phyloP scores from a whole-genome alignment of 2,888 invertebrate genomes.

The Aleiodes testaceus region DNA sequence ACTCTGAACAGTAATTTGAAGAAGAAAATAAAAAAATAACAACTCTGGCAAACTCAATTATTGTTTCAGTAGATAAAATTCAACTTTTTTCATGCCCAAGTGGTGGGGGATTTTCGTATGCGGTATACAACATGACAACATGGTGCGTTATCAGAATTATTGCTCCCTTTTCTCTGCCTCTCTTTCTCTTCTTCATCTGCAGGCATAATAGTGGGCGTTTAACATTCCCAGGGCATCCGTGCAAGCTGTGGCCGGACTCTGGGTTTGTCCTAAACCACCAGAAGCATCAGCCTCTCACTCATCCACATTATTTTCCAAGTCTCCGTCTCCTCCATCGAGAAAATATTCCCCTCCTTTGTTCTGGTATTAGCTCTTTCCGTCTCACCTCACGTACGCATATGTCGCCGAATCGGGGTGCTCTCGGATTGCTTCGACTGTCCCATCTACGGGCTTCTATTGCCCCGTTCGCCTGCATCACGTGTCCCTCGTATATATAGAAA shows the following conservation, averaged over 20 bases:
- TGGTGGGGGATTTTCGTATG: slow-evolving; percentile 66
- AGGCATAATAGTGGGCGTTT: slow-evolving; percentile 70
- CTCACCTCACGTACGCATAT: slow-evolving; percentile 47
- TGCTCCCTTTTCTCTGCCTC: slow-evolving; percentile 53
- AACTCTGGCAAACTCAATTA: not conserved
- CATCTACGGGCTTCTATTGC: slow-evolving; percentile 28
- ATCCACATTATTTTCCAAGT: slow-evolving; percentile 22
- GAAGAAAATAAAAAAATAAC: not conserved
- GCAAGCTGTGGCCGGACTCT: slow-evolving; percentile 65
- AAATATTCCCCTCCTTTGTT: slow-evolving; percentile 32
- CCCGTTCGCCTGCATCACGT: slow-evolving; percentile 37
- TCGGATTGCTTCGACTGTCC: slow-evolving; percentile 24
- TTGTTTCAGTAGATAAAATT: not conserved
- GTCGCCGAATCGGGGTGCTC: slow-evolving; percentile 30
- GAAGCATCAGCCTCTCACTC: slow-evolving; percentile 34
- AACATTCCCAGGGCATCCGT: slow-evolving; percentile 70
- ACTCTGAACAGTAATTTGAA: slow-evolving; percentile 10
- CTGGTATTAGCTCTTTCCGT: slow-evolving; percentile 27
- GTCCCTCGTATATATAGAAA: slow-evolving; percentile 28
- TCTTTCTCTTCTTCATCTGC: slow-evolving; percentile 52
- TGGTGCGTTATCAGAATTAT: slow-evolving; percentile 73
- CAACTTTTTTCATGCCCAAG: too few species aligned
- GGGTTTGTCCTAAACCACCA: slow-evolving; percentile 31
- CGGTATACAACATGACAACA: slow-evolving; percentile 70
- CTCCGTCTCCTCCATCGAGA: slow-evolving; percentile 18